Conservation (phyloP, 2,797 vertebrate species). For the Falco concolor region DNA sequence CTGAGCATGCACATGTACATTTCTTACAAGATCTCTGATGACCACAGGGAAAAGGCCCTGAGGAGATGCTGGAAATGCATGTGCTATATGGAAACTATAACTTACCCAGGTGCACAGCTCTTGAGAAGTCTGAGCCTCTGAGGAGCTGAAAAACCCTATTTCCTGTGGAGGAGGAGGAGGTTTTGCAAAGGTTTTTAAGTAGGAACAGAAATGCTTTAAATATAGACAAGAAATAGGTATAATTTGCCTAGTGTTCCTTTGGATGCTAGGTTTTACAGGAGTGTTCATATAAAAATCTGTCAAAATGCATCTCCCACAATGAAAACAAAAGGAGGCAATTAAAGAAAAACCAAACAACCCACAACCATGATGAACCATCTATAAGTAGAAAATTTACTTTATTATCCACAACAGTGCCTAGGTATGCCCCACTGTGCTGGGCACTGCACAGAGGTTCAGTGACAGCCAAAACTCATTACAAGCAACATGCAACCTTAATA, state of each 20-base stretch:
- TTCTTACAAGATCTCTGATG: not conserved
- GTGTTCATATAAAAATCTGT: not conserved
- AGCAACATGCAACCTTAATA: rapidly evolving
- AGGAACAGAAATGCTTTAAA: not conserved
- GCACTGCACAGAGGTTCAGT: not conserved
- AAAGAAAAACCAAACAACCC: not conserved
- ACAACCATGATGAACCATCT: not conserved
- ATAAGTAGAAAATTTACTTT: not conserved
- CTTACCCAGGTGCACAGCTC: conserved; percentile 48
- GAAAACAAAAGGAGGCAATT: not conserved
- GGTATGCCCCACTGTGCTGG: not conserved
- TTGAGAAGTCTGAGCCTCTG: conserved; percentile 3
- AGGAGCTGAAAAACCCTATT: conserved; percentile 10
- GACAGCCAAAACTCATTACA: not conserved
- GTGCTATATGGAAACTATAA: conserved; percentile 14
- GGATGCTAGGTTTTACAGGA: not conserved
- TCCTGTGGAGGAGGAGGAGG: conserved; percentile 46
- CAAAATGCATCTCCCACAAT: not conserved
- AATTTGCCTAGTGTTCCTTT: not conserved
- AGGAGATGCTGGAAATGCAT: conserved; percentile 11
- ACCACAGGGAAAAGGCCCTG: not conserved
- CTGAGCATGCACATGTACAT: conserved; percentile 11
- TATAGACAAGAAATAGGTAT: not conserved
- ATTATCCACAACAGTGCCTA: not conserved
- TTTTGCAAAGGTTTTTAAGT: not conserved